These are phyloP conservation scores for Eubucco bourcierii DNA, from an alignment of 2,113 vertebrate genomes.

Conservation along the genomic window DNA sequence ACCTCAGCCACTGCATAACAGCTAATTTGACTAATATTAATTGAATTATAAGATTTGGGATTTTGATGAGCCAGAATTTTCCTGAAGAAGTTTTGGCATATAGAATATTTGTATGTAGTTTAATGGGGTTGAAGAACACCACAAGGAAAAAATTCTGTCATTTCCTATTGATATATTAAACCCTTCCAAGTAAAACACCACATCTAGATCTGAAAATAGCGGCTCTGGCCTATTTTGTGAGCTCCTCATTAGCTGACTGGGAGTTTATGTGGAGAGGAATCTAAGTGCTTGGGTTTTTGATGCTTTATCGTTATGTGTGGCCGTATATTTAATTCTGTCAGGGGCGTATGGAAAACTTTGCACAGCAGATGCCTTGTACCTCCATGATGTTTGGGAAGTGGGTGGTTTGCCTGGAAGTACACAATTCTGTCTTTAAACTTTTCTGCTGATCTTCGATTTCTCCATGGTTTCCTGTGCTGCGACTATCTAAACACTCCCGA, in stretches of 20 bases:
- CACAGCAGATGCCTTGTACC: conserved; percentile 42
- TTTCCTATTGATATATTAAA: conserved; percentile 49
- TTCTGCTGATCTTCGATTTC: conserved; percentile 21
- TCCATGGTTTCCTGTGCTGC: conserved; percentile 19
- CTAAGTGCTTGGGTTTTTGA: conserved; percentile 9
- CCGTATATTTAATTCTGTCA: conserved; percentile 35
- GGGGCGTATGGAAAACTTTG: conserved; percentile 33
- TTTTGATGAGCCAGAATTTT: conserved; percentile 39
- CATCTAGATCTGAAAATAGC: conserved; percentile 44
- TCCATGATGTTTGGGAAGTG: conserved; percentile 42
- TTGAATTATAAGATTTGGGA: conserved; percentile 9
- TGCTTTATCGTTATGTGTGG: conserved; percentile 20
- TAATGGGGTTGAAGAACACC: conserved; percentile 4
- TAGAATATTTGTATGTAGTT: conserved; percentile 14
- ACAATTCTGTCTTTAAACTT: conserved; percentile 34
- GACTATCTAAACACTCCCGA: conserved; percentile 23
- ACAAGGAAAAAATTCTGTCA: conserved; percentile 16
- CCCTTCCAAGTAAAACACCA: conserved; percentile 38
- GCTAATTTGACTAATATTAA: conserved; percentile 49
- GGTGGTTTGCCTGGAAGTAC: conserved; percentile 42
- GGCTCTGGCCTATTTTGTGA: conserved; percentile 11
- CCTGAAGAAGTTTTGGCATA: background rate
- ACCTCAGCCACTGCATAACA: conserved; percentile 44
- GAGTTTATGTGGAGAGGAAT: background rate
- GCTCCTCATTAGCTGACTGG: conserved; percentile 32